Evolutionary conservation across 2,888 invertebrate species (phyloP), one percentile per base, ranked within the genome.

Genomic region (Neoascia interrupta): DNA sequence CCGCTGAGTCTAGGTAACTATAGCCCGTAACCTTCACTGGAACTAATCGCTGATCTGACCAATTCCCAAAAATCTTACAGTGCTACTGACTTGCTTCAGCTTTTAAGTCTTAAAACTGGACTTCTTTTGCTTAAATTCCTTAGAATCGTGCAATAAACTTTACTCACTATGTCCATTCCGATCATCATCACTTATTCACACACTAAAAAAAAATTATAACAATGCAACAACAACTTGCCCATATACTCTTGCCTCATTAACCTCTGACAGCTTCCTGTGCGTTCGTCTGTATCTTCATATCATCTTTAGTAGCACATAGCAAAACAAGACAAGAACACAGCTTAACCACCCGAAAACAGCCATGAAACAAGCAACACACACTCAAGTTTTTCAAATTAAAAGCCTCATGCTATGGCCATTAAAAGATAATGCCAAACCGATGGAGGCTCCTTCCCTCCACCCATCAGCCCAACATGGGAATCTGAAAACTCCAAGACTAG

Each of bases 241-340:
- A 39, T n/a, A n/a, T n/a, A n/a, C 70, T 81, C 81, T 81, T 82
- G 83, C 82, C 81, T 84, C 84, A 83, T 84, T 84, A 83, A 84
- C 82, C 81, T 81, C 81, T 66, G 81, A 72, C 81, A 79, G 81
- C 82, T 84, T 84, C 84, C 84, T 83, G 84, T 82, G 81, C 80
- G 54, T 37, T 75, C 41, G 13, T 37, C 64, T 60, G 53, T 73
- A 73, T 79, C 73, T 73, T 54, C 41, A 21, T 26, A 73, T 79
- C 66, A 79, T 79, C 61, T 79, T 49, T 16, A 49, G 28, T 31
- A 34, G 28, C 19, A 58, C 26, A 64, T 3, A 49, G 34, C 45
- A 26, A 11, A 61, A 73, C 66, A 73, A 79, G 79, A 68, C 56
- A 79, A 76, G 66, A 79, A 79, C 79, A 79, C 66, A 47, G 8